These are phyloP conservation scores for Aporophyla nigra DNA, from an alignment of 2,888 invertebrate genomes.

Conservation along the genomic window DNA sequence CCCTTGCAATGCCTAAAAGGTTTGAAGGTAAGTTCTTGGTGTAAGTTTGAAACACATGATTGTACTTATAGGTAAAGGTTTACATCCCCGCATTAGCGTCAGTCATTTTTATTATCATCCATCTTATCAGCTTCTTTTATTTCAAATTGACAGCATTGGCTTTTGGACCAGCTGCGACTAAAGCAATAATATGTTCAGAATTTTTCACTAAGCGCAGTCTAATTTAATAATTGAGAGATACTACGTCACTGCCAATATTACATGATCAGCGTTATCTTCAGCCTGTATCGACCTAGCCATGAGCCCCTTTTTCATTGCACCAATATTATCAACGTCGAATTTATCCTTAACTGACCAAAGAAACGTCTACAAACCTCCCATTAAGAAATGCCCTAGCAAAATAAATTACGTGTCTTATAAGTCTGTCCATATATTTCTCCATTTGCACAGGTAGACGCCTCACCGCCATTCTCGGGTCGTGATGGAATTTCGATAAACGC, in stretches of 20 bases:
- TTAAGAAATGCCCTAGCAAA: constrained; percentile 6
- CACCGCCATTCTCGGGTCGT: constrained; percentile 40
- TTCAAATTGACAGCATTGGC: neutral
- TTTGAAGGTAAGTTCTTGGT: neutral
- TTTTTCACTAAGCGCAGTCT: neutral
- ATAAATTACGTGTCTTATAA: constrained; percentile 37
- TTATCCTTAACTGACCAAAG: neutral
- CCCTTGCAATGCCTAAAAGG: neutral
- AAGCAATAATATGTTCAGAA: neutral
- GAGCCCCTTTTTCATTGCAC: neutral
- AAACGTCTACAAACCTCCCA: neutral
- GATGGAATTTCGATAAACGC: constrained; percentile 74
- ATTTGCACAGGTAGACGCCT: constrained; percentile 63
- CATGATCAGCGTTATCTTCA: neutral
- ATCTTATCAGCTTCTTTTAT: neutral
- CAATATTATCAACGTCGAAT: neutral
- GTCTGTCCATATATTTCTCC: constrained; percentile 39
- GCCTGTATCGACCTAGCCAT: neutral
- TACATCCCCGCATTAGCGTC: neutral
- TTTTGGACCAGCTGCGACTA: constrained; percentile 19
- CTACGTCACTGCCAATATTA: constrained; percentile 15
- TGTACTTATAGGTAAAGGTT: neutral
- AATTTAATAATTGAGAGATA: constrained; percentile 5
- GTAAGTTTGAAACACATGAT: neutral
- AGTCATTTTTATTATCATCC: neutral